Conservation (phyloP, 2,888 invertebrate species). For the Diarsia rubi region DNA sequence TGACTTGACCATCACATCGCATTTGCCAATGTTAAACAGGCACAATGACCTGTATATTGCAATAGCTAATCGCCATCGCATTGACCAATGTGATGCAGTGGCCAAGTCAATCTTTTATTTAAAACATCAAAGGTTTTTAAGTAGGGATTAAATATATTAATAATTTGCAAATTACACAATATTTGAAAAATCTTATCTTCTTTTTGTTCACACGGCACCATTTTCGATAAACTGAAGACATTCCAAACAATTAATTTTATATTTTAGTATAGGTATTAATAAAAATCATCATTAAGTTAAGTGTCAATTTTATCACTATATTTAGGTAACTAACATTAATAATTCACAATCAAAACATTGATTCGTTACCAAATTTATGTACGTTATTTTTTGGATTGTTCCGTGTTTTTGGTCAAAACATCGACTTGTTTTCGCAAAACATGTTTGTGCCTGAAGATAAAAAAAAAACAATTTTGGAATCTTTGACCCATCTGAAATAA, state of each 20-base stretch:
- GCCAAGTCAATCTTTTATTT: too few species aligned
- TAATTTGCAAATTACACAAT: neutral
- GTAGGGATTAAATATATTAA: too few species aligned
- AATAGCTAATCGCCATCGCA: too few species aligned
- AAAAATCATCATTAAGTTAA: neutral
- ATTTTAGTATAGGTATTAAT: neutral
- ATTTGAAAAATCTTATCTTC: neutral
- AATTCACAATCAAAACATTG: neutral
- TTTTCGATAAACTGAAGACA: neutral
- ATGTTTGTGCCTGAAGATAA: neutral
- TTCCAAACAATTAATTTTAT: neutral
- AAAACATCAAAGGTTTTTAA: too few species aligned
- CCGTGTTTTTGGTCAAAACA: neutral
- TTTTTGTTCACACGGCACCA: neutral
- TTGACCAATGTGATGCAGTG: too few species aligned
- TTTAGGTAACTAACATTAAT: neutral
- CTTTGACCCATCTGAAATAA: slow-evolving; percentile 30
- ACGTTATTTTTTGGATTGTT: neutral
- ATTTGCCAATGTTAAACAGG: too few species aligned
- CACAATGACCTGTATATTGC: too few species aligned
- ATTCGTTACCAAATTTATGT: slow-evolving; percentile 6
- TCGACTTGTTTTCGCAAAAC: slow-evolving; percentile 39
- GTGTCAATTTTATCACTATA: neutral
- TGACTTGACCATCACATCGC: too few species aligned
- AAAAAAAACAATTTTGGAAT: neutral